Evolutionary conservation across 2,888 invertebrate species (phyloP), one percentile per base, ranked within the genome.

Genomic region (Scaptodrosophila latifasciaeformis): DNA sequence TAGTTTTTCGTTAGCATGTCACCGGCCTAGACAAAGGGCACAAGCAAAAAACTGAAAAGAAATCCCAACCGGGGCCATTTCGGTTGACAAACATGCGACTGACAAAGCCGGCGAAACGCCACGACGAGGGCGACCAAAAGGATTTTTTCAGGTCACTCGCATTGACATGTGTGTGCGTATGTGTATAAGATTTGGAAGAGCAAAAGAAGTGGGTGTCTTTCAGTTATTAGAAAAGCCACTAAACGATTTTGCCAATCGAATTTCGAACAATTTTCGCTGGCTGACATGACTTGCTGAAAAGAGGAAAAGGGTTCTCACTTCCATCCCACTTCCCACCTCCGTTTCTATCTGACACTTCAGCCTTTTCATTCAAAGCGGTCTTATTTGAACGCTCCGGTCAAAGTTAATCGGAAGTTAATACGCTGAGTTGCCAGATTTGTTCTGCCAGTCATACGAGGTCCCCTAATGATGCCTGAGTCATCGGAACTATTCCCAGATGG

Each of bases 331-430:
- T n/a, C n/a, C n/a, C n/a, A n/a, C n/a, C n/a, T n/a, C n/a, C n/a
- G n/a, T n/a, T n/a, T n/a, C n/a, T n/a, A n/a, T n/a, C n/a, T n/a
- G n/a, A n/a, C n/a, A n/a, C n/a, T n/a, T n/a, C n/a, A n/a, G n/a
- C n/a, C n/a, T n/a, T n/a, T n/a, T n/a, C n/a, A n/a, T n/a, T n/a
- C n/a, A n/a, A n/a, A n/a, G n/a, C n/a, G n/a, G 49, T 34, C 37
- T 79, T 65, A 67, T 57, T 70, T 62, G 78, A 77, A 18, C 37
- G 27, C n/a, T n/a, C 76, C 81, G 70, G 65, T 59, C 78, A 84
- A 81, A 84, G 85, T 84, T 84, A 84, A 84, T 84, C 84, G 82
- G 79, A 84, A 85, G 85, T 84, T 85, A 84, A 84, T 84, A 82
- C 82, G 82, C 78, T 82, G 82, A 82, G 77, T 78, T 62, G 74